Evolutionary conservation across 2,113 vertebrate genomes (phyloP), one percentile per base, ranked within the genome.

Genomic region (Miniopterus natalensis): DNA sequence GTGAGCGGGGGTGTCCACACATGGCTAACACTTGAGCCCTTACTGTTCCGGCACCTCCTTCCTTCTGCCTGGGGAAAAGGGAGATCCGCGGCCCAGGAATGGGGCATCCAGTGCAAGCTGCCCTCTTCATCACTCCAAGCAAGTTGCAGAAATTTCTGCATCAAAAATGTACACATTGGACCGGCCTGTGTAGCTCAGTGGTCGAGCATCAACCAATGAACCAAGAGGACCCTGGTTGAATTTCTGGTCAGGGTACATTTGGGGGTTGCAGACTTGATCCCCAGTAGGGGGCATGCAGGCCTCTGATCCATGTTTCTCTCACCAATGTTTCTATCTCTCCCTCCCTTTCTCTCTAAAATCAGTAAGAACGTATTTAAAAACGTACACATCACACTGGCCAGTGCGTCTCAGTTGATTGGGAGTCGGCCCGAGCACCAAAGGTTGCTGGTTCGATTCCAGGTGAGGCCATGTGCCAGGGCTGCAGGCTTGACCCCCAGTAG

Each of bases 71-170:
- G 63, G 63, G 31, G 31, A 66, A 66, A 66, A 2, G 7, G 18
- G 13, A 53, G 53, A 27, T 14, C 79, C 27, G 61, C 61, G 20
- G 17, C 25, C 63, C 31, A 66, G 63, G 61, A 7, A 14, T 31
- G 27, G 14, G 31, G 15, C n/a, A 66, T n/a, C 31, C 57, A 23
- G 9, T 13, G 6, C 0, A 2, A 45, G 31, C n/a, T 5, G 20
- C n/a, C 49, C 53, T 68, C 21, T 12, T 51, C 55, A 36, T 2
- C 66, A 42, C 27, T 57, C 18, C 25, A 36, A 12, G 20, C 12
- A 18, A 15, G 14, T 13, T 31, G 3, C 5, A 68, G 36, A 55
- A n/a, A 68, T 57, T 57, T 68, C 63, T 70, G 40, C 51, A 8
- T 51, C 21, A 63, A 55, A 89, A 49, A 49, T 10, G 47, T 49